Conservation (phyloP, 2,113 vertebrate species). For the Cryptomyrus ogoouensis region DNA sequence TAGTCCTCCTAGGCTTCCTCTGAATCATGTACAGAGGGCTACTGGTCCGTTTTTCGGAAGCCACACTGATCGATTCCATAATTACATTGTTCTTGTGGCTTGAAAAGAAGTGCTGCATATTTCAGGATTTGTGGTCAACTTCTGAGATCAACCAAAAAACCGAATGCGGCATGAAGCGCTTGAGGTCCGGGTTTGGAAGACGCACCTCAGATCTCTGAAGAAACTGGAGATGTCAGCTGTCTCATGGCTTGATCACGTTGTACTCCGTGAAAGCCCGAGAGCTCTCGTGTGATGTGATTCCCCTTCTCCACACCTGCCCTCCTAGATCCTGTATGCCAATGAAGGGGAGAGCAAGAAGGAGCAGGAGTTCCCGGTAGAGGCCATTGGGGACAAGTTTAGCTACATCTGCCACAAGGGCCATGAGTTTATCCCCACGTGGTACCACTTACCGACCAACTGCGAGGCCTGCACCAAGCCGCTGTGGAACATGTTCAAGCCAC, state of each 20-base stretch:
- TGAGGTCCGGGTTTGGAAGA: neutral
- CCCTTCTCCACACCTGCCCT: neutral
- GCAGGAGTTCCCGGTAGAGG: slow-evolving; percentile 82
- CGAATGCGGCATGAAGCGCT: neutral
- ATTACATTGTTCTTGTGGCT: neutral
- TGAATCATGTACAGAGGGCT: neutral
- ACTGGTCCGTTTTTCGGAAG: neutral
- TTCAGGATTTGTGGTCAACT: neutral
- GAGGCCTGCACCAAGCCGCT: slow-evolving; percentile 97
- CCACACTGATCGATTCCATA: neutral
- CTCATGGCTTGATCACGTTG: neutral
- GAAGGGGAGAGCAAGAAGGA: slow-evolving; percentile 98
- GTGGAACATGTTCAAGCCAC: slow-evolving; percentile 99
- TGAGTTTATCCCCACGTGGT: slow-evolving; percentile 96
- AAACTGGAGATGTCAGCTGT: neutral
- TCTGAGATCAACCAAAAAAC: neutral
- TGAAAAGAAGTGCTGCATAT: neutral
- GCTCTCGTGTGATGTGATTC: too few relatives aligned
- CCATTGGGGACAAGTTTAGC: slow-evolving; percentile 91
- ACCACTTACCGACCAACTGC: slow-evolving; percentile 96
- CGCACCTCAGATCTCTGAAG: neutral
- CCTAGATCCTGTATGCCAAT: slow-evolving; percentile 92
- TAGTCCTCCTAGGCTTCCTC: neutral
- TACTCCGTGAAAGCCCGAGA: neutral
- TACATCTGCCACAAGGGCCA: slow-evolving; percentile 98